Conservation (phyloP, 2,888 invertebrate genomes). For the Mythimna ferrago region DNA sequence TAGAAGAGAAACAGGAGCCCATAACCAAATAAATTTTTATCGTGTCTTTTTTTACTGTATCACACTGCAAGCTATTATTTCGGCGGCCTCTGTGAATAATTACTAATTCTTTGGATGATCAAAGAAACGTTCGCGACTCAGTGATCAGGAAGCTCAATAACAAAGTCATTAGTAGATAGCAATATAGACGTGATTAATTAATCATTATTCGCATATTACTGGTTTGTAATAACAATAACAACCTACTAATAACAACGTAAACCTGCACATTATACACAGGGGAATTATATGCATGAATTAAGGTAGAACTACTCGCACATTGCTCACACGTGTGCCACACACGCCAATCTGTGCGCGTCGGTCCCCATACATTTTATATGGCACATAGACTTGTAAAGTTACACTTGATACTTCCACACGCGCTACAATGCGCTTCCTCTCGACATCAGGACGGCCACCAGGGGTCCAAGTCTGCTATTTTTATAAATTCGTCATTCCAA, state of each 20-base stretch:
- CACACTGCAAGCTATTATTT: neutral
- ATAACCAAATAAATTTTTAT: too few relatives aligned
- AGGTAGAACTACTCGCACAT: too few relatives aligned
- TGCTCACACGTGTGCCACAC: too few relatives aligned
- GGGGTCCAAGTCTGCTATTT: too few relatives aligned
- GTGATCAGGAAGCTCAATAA: neutral
- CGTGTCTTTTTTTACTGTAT: neutral
- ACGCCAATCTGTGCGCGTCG: too few relatives aligned
- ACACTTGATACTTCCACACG: too few relatives aligned
- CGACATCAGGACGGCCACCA: too few relatives aligned
- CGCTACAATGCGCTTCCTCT: too few relatives aligned
- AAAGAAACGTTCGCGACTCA: slow-evolving; percentile 6
- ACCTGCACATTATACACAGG: neutral
- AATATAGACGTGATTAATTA: slow-evolving; percentile 6
- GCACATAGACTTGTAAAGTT: too few relatives aligned
- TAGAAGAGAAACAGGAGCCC: too few relatives aligned
- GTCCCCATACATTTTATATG: too few relatives aligned
- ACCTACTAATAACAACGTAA: neutral
- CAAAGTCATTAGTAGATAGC: neutral
- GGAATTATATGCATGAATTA: neutral
- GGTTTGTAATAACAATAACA: neutral
- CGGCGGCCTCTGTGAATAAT: neutral
- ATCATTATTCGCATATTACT: slow-evolving; percentile 3
- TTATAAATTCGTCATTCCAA: too few relatives aligned
- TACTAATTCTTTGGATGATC: neutral